A percentile compares a stretch with the other conserved stretches of the same genome.
phyloP scores from a whole-genome alignment of 2,113 vertebrate species.

The Pyxicephalus adspersus region DNA sequence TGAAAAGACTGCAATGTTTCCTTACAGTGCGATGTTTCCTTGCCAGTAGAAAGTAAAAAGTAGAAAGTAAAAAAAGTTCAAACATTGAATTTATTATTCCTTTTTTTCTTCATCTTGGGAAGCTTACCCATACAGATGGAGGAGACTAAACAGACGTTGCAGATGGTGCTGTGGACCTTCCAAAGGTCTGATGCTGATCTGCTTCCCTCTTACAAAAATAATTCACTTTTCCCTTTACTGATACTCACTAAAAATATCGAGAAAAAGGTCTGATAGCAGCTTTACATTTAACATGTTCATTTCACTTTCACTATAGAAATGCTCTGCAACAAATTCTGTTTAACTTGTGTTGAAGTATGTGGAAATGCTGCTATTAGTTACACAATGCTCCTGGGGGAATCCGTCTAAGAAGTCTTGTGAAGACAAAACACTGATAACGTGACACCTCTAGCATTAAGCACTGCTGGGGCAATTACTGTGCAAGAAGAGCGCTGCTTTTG shows the following conservation, averaged over 20 bases:
- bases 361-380: not conserved
- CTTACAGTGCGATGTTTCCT: not conserved
- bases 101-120: slow-evolving; percentile 7
- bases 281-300: not conserved
- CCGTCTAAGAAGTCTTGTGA: not conserved
- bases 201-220: slow-evolving; percentile 21
- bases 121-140: slow-evolving; percentile 20
- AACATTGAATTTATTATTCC: not conserved
- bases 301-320: not conserved
- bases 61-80: not conserved
- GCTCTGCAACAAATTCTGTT: not conserved
- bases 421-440: slow-evolving; percentile 42
- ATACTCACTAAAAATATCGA: not conserved
- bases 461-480: not conserved
- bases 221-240: not conserved
- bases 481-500: not conserved
- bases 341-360: slow-evolving; percentile 11
- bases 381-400: slow-evolving; percentile 8
- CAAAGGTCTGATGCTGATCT: not conserved
- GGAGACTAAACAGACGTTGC: slow-evolving; percentile 25
- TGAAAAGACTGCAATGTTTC: no score
- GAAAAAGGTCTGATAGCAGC: not conserved
- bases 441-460: not conserved
- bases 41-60: not conserved
- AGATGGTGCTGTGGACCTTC: not conserved